Evolutionary conservation across 2,113 vertebrate species (phyloP).

Genomic region (Rutilus rutilus): DNA sequence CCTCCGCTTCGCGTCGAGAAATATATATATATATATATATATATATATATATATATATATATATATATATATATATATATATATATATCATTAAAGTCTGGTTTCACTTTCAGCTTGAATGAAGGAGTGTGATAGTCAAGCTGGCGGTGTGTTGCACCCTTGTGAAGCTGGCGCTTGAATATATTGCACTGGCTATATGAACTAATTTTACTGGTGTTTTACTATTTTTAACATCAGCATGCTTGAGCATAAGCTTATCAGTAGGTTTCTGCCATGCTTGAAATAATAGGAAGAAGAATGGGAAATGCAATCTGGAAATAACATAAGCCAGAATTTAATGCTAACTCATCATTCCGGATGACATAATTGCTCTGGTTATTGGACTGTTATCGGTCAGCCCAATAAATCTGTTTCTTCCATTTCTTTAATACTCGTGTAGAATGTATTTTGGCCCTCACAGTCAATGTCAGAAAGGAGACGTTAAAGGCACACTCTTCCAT

Average conservation of each 20-base stretch:
- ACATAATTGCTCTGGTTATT: neutral
- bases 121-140: neutral
- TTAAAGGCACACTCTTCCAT: neutral
- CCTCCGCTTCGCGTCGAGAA: too few relatives aligned
- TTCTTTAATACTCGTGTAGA: neutral
- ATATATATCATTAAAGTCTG: too few relatives aligned
- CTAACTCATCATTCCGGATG: neutral
- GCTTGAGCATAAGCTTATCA: conserved; percentile 8
- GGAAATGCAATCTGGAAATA: neutral
- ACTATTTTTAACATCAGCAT: neutral
- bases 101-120: neutral
- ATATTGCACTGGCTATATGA: neutral
- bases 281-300: conserved; percentile 2
- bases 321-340: neutral
- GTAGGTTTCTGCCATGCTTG: neutral
- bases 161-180: neutral
- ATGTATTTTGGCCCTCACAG: neutral
- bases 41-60: too few relatives aligned
- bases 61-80: too few relatives aligned
- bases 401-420: neutral
- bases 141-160: neutral
- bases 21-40: too few relatives aligned
- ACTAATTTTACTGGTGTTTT: neutral
- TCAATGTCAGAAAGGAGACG: neutral
- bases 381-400: neutral